Percentiles rank a stretch among this genome's conserved stretches.
These are phyloP conservation scores for Augochlorella aurata DNA, from an alignment of 2,888 invertebrate genomes.

Conservation along the genomic window DNA sequence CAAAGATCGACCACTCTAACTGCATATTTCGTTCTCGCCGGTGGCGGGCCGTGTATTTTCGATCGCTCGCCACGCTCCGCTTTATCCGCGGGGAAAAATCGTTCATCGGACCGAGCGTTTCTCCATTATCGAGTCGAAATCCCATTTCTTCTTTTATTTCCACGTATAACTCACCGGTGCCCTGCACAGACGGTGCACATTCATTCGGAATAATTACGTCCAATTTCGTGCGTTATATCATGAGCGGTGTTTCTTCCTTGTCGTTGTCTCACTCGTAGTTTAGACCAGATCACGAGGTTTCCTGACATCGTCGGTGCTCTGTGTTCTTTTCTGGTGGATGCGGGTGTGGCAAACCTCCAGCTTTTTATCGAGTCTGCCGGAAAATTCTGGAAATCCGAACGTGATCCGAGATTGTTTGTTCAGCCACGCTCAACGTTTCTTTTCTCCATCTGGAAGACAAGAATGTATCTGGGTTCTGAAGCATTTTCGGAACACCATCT, in stretches of 20 bases:
- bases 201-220: no score
- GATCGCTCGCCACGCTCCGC: background rate
- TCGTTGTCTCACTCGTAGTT: no score
- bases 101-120: slow-evolving; percentile 2
- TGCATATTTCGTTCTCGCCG: slow-evolving; percentile 31
- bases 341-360: no score
- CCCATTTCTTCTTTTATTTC: background rate
- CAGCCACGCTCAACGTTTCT: background rate
- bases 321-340: no score
- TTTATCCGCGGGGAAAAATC: slow-evolving; percentile 27
- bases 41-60: slow-evolving; percentile 4
- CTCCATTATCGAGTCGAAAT: slow-evolving; percentile 19
- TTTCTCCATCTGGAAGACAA: background rate
- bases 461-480: background rate
- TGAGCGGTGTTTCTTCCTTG: no score
- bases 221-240: no score
- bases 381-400: background rate
- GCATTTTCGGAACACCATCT: no score
- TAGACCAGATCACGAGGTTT: no score
- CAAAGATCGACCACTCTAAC: slow-evolving; percentile 50
- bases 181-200: background rate
- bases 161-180: background rate
- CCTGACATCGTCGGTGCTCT: no score
- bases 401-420: slow-evolving; percentile 1
- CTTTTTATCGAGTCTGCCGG: no score